These are phyloP conservation scores for Hesperophylax magnus DNA, from an alignment of 1,140 invertebrate species.

Conservation along the genomic window DNA sequence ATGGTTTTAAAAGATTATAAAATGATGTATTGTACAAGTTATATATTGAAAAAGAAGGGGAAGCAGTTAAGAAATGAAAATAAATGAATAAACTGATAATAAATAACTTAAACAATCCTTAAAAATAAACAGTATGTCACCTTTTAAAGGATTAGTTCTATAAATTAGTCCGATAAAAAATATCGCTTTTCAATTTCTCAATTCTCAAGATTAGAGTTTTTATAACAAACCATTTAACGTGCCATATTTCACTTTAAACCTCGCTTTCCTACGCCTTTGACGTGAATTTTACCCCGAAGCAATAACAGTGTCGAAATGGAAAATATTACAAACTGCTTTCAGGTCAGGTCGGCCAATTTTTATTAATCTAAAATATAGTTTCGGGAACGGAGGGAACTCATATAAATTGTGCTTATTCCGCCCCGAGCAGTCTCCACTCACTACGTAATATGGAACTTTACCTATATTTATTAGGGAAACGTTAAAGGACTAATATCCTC, in stretches of 20 bases:
- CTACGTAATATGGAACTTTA: not conserved
- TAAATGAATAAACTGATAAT: no score
- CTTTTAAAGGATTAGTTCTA: no score
- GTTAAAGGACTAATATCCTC: conserved; percentile 5
- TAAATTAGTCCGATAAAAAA: no score
- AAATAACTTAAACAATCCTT: no score
- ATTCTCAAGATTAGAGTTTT: not conserved
- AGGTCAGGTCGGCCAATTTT: conserved; percentile 22
- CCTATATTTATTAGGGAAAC: not conserved
- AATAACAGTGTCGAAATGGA: conserved; percentile 31
- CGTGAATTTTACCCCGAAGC: not conserved
- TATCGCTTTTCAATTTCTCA: no score
- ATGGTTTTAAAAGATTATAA: no score
- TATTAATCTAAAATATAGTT: conserved; percentile 45
- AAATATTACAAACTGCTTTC: conserved; percentile 29
- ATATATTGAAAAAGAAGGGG: no score
- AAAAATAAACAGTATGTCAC: no score
- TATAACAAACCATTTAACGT: not conserved
- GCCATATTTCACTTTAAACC: conserved; percentile 16
- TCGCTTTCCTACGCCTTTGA: conserved; percentile 22
- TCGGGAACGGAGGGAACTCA: conserved; percentile 8
- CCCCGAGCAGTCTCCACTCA: not conserved
- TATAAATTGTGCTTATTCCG: conserved; percentile 30
- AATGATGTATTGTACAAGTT: no score
- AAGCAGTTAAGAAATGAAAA: no score